Conservation (phyloP, 2,113 vertebrate species). For the Gadus chalcogrammus region DNA sequence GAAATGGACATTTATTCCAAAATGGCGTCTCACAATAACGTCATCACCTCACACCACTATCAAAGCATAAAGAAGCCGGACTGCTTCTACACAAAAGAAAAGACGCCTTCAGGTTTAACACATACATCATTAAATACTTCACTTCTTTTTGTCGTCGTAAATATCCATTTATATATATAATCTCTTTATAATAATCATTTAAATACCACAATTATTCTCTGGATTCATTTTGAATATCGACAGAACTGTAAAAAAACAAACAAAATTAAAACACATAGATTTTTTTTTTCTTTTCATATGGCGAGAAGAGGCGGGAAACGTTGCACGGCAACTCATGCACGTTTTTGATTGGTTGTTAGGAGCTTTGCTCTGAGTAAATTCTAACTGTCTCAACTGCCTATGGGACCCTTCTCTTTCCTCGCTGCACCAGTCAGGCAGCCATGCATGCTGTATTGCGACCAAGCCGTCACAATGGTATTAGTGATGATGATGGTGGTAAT, state of each 20-base stretch:
- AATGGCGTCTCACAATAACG: slow-evolving; percentile 53
- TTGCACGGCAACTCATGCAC: not conserved
- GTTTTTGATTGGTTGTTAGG: not conserved
- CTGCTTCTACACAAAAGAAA: not conserved
- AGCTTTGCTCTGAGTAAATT: not conserved
- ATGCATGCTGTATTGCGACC: slow-evolving; percentile 24
- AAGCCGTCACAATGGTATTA: slow-evolving; percentile 29
- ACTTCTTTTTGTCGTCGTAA: slow-evolving; percentile 51
- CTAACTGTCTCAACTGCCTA: too few species aligned
- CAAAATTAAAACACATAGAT: not conserved
- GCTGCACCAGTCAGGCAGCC: too few species aligned
- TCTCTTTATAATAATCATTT: slow-evolving; percentile 68
- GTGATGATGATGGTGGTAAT: slow-evolving; percentile 31
- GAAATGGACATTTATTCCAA: slow-evolving; percentile 53
- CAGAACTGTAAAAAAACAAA: slow-evolving; percentile 14
- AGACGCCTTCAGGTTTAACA: slow-evolving; percentile 57
- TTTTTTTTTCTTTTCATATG: not conserved
- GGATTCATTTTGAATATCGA: slow-evolving; percentile 36
- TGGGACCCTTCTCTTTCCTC: too few species aligned
- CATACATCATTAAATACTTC: slow-evolving; percentile 70
- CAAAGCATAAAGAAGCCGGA: slow-evolving; percentile 62
- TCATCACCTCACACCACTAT: slow-evolving; percentile 58
- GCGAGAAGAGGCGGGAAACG: not conserved
- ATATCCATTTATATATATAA: slow-evolving; percentile 74
- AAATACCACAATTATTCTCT: slow-evolving; percentile 67